These are phyloP conservation scores for Volucella inanis DNA, from an alignment of 2,888 invertebrate genomes.

Conservation along the genomic window DNA sequence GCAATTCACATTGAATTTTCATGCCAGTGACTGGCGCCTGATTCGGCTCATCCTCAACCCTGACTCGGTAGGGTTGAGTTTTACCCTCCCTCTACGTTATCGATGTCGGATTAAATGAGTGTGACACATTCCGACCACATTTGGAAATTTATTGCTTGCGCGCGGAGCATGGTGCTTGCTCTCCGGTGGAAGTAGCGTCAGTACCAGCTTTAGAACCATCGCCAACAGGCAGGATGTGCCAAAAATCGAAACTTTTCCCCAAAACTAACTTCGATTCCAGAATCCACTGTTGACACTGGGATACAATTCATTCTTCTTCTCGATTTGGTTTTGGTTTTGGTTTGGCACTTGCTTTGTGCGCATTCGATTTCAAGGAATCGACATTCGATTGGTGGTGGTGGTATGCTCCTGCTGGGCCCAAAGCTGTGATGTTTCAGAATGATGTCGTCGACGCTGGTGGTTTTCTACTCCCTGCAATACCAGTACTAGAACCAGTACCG, in stretches of 20 bases:
- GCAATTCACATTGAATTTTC: constrained; percentile 62
- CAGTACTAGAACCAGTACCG: background rate
- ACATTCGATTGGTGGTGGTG: constrained; percentile 32
- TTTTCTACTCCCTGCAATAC: background rate
- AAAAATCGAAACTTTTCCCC: constrained; percentile 64
- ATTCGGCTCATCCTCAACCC: constrained; percentile 1
- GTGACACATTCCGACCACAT: constrained; percentile 73
- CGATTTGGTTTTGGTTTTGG: constrained; percentile 61
- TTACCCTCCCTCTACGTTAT: constrained; percentile 49
- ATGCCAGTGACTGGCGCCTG: constrained; percentile 53
- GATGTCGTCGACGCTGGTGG: constrained; percentile 12
- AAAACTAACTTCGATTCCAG: constrained; percentile 65
- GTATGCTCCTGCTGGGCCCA: constrained; percentile 6
- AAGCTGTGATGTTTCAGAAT: constrained; percentile 16
- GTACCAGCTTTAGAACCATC: too few relatives aligned
- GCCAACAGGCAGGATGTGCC: constrained; percentile 57
- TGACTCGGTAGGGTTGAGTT: background rate
- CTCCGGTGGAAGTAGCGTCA: constrained; percentile 7
- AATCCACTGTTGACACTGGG: constrained; percentile 63
- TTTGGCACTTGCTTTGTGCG: constrained; percentile 63
- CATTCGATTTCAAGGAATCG: constrained; percentile 39
- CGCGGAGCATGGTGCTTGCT: constrained; percentile 11
- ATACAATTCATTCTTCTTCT: constrained; percentile 68
- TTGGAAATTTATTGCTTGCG: constrained; percentile 70
- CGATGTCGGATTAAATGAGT: constrained; percentile 73